phyloP scores from a whole-genome alignment of 2,113 vertebrate species.

The Procavia capensis region DNA sequence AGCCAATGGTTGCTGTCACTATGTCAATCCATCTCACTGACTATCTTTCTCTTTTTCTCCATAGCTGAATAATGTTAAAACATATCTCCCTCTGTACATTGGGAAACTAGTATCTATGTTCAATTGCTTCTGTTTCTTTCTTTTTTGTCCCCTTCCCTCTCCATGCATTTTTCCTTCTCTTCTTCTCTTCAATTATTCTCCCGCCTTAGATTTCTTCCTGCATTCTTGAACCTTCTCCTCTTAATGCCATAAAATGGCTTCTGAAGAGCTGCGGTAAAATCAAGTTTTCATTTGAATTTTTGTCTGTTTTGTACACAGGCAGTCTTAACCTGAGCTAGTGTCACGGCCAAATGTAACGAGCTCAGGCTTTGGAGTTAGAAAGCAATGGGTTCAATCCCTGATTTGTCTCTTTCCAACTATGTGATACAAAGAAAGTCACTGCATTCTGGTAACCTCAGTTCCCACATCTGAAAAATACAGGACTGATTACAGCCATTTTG shows the following conservation, averaged over 20 bases:
- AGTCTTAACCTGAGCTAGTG: neutral
- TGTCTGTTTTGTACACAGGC: neutral
- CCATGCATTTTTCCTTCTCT: neutral
- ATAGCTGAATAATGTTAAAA: neutral
- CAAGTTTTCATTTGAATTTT: neutral
- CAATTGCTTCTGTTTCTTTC: neutral
- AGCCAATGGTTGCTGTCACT: too few relatives aligned
- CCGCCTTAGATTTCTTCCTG: neutral
- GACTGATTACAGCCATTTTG: neutral
- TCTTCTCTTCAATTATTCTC: neutral
- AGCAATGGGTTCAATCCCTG: neutral
- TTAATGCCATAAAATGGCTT: neutral
- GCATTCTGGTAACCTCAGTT: neutral
- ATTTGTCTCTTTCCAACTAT: neutral
- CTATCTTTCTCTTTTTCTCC: too few relatives aligned
- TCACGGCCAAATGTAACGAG: neutral
- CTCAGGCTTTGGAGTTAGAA: neutral
- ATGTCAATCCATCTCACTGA: too few relatives aligned
- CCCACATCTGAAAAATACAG: conserved; percentile 37
- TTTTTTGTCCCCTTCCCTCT: neutral
- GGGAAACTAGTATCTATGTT: neutral
- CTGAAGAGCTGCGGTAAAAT: neutral
- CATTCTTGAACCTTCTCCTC: neutral
- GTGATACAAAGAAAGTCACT: neutral
- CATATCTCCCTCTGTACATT: neutral